Evolutionary conservation across 1,140 invertebrate genomes (phyloP).

Genomic region (Steinernema feltiae): DNA sequence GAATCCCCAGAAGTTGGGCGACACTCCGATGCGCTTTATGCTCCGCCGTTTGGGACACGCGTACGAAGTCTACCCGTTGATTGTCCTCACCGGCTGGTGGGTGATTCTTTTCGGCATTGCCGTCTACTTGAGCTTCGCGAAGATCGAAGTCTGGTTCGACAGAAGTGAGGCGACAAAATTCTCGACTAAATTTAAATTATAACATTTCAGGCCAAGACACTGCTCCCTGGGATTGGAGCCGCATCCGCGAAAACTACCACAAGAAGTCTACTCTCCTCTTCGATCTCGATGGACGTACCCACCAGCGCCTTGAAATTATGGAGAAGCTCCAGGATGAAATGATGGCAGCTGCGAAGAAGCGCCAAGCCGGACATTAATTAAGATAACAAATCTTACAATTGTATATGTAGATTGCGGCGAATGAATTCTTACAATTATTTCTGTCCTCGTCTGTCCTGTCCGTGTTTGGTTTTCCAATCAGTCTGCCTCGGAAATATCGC

Average conservation of each 20-base stretch:
- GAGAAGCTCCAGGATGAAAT: constrained; percentile 43
- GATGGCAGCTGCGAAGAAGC: constrained; percentile 43
- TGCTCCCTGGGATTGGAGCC: constrained; percentile 39
- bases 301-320: constrained; percentile 41
- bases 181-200: not conserved
- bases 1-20: constrained; percentile 47
- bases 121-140: constrained; percentile 31
- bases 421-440: not conserved
- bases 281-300: constrained; percentile 33
- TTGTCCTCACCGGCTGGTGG: constrained; percentile 33
- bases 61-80: constrained; percentile 38
- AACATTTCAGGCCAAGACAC: constrained; percentile 26
- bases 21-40: constrained; percentile 41
- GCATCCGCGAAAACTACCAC: constrained; percentile 32
- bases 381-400: not conserved
- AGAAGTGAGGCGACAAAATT: constrained; percentile 26
- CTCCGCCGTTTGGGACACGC: constrained; percentile 38
- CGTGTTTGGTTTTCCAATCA: too few relatives aligned
- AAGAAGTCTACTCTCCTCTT: constrained; percentile 37
- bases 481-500: too few relatives aligned
- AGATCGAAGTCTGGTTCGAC: constrained; percentile 40
- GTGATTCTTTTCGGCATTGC: constrained; percentile 26
- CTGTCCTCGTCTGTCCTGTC: too few relatives aligned
- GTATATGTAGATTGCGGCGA: not conserved
- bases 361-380: constrained; percentile 11